Evolutionary conservation across 2,113 vertebrate species (phyloP).

Genomic region (Serinus canaria): DNA sequence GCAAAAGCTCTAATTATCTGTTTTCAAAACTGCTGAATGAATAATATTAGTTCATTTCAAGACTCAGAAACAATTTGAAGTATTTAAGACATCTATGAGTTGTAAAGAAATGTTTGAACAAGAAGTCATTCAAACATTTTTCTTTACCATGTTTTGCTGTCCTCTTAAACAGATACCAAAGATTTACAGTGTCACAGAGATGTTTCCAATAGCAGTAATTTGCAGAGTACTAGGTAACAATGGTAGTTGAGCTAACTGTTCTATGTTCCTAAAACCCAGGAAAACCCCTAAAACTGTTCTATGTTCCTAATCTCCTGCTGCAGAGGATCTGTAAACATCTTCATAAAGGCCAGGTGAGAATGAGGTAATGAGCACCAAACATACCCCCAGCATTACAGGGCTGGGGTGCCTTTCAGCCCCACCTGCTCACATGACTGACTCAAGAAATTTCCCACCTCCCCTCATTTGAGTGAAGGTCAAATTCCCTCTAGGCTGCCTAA

Average conservation of each 20-base stretch:
- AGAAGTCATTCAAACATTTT: neutral
- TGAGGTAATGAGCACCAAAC: neutral
- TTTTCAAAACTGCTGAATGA: neutral
- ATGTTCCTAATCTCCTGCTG: neutral
- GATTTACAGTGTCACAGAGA: neutral
- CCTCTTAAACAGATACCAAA: neutral
- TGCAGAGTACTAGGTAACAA: neutral
- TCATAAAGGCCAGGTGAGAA: neutral
- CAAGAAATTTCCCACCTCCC: neutral
- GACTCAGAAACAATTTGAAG: neutral
- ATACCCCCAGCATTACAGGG: fast-evolving
- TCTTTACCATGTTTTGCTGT: neutral
- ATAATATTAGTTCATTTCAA: neutral
- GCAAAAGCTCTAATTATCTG: neutral
- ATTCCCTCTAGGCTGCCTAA: neutral
- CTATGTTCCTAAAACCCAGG: neutral
- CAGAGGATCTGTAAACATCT: neutral
- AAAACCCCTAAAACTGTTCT: too few relatives aligned
- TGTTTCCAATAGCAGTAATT: neutral
- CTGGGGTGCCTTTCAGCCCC: neutral
- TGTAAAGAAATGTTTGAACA: neutral
- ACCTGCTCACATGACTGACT: neutral
- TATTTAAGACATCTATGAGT: neutral
- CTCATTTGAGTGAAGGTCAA: neutral
- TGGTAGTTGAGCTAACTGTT: neutral